These are phyloP conservation scores for Ophthalmolycus amberensis DNA, from an alignment of 2,113 vertebrate species.

Conservation along the genomic window DNA sequence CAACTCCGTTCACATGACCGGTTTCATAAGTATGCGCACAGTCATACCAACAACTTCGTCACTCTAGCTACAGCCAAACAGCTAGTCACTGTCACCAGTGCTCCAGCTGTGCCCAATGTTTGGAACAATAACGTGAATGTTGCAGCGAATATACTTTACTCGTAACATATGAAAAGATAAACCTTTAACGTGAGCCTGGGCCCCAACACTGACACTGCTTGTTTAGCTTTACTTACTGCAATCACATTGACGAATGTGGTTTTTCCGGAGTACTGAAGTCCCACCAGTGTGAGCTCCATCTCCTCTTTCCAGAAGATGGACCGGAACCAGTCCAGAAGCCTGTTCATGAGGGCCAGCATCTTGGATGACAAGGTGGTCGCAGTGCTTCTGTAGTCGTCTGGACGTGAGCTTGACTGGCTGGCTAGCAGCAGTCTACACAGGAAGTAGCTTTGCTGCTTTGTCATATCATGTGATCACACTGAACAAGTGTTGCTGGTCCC, in stretches of 20 bases:
- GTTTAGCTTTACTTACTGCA: conserved; percentile 75
- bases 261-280: conserved; percentile 91
- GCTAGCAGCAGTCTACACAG: conserved; percentile 36
- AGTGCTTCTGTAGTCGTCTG: conserved; percentile 36
- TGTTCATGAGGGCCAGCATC: conserved; percentile 89
- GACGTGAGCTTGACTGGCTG: background rate
- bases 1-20: conserved; percentile 62
- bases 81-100: background rate
- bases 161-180: background rate
- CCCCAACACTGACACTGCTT: conserved; percentile 54
- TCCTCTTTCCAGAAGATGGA: conserved; percentile 92
- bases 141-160: too few species aligned
- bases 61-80: conserved; percentile 18
- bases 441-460: conserved; percentile 64
- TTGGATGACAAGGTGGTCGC: conserved; percentile 57
- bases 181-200: conserved; percentile 34
- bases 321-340: conserved; percentile 90
- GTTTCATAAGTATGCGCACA: conserved; percentile 32
- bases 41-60: conserved; percentile 56
- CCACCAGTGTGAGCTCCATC: conserved; percentile 91
- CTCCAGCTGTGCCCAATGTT: fast-evolving
- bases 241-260: conserved; percentile 92
- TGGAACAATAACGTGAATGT: fast-evolving
- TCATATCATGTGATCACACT: conserved; percentile 68
- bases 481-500: background rate